Evolutionary conservation across 1,140 invertebrate species (phyloP).

Genomic region (Ericerus pela): DNA sequence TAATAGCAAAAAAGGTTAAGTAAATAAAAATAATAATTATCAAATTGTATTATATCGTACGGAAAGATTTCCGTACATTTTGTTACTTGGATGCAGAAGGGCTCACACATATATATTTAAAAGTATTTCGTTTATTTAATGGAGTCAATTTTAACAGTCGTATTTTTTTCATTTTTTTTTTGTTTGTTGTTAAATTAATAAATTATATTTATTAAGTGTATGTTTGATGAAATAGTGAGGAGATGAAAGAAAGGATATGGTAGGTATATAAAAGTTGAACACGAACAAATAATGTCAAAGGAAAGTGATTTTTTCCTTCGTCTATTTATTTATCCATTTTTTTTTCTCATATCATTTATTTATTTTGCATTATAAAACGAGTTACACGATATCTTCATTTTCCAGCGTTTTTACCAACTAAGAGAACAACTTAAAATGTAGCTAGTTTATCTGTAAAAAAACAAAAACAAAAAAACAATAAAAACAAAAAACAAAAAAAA

Average conservation of each 20-base stretch:
- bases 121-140: constrained; percentile 14
- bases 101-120: constrained; percentile 21
- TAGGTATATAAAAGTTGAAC: neutral
- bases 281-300: constrained; percentile 9
- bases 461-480: no score
- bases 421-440: no score
- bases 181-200: neutral
- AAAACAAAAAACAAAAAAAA: no score
- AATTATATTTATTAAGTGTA: neutral
- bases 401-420: constrained; percentile 12
- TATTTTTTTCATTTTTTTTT: neutral
- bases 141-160: no score
- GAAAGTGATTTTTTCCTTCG: no score
- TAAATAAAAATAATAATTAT: no score
- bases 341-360: constrained; percentile 15
- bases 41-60: constrained; percentile 1
- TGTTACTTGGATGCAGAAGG: constrained; percentile 36
- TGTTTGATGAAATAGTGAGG: neutral
- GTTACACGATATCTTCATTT: constrained; percentile 14
- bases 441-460: no score
- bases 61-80: constrained; percentile 16
- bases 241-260: neutral
- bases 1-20: no score
- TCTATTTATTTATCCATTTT: no score
- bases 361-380: constrained; percentile 11